phyloP scores from a whole-genome alignment of 2,888 invertebrate species.

The Subacronicta megacephala region DNA sequence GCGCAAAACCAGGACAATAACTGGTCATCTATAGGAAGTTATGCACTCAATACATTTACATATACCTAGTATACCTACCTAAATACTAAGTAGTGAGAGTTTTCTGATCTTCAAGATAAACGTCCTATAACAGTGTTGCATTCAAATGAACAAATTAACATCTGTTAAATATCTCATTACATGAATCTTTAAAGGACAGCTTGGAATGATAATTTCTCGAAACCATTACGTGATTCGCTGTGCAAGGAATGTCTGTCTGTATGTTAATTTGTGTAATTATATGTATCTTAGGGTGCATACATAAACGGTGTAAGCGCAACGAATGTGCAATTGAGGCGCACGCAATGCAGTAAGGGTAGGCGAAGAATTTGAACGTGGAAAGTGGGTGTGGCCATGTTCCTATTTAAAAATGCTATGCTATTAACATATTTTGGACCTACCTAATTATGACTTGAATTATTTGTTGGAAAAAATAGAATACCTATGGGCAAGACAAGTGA shows the following conservation, averaged over 20 bases:
- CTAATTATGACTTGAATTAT: constrained; percentile 4
- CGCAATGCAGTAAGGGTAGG: no score
- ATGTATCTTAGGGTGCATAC: constrained; percentile 47
- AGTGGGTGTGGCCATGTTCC: neutral
- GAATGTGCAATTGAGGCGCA: constrained; percentile 28
- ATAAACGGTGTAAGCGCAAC: constrained; percentile 19
- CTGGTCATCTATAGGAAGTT: neutral
- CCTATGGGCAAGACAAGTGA: constrained; percentile 1
- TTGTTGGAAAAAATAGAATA: constrained; percentile 6
- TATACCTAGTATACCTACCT: constrained; percentile 18
- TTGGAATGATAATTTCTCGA: constrained; percentile 49
- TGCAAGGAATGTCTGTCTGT: constrained; percentile 51
- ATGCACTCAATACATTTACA: neutral
- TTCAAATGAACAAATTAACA: constrained; percentile 57
- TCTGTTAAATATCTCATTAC: constrained; percentile 58
- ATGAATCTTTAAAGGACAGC: constrained; percentile 49
- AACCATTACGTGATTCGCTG: constrained; percentile 47
- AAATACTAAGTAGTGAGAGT: constrained; percentile 49
- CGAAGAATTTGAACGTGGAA: no score
- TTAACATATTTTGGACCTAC: neutral
- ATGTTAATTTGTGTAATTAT: constrained; percentile 49
- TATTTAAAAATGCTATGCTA: no score
- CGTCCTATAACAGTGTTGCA: constrained; percentile 44
- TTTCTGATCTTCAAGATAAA: constrained; percentile 41
- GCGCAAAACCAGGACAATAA: no score